phyloP scores from a whole-genome alignment of 1,140 invertebrate species.

The Drosophila obscura region DNA sequence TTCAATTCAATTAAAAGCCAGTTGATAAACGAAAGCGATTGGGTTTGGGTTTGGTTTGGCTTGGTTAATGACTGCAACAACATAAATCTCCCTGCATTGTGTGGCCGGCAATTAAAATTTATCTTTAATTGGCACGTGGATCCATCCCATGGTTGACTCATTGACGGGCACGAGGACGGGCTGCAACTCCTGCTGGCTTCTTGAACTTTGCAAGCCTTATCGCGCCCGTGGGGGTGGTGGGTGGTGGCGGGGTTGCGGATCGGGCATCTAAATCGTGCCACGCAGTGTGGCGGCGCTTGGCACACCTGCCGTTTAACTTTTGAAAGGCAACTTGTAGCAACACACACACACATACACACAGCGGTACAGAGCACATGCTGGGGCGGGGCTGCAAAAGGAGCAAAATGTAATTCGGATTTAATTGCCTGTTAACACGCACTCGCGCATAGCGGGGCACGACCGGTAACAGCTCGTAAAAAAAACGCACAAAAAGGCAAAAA shows the following conservation, averaged over 20 bases:
- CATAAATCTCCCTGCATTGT: constrained; percentile 79
- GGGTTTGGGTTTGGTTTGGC: constrained; percentile 9
- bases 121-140: constrained; percentile 76
- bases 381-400: constrained; percentile 54
- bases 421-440: constrained; percentile 81
- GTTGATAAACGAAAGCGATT: constrained; percentile 37
- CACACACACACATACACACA: constrained; percentile 1
- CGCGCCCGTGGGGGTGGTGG: constrained; percentile 12
- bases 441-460: constrained; percentile 68
- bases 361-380: constrained; percentile 6
- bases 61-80: constrained; percentile 50
- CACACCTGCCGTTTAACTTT: constrained; percentile 71
- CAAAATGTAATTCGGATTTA: constrained; percentile 81
- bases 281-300: constrained; percentile 53
- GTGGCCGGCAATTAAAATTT: constrained; percentile 71
- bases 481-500: constrained; percentile 37
- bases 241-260: neutral
- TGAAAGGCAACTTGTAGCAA: constrained; percentile 28
- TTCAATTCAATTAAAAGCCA: constrained; percentile 56
- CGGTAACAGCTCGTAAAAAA: constrained; percentile 77
- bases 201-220: constrained; percentile 68
- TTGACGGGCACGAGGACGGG: neutral
- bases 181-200: constrained; percentile 34
- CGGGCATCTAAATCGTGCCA: constrained; percentile 52
- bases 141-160: constrained; percentile 10